Evolutionary conservation across 2,797 vertebrate genomes (phyloP).

Genomic region (Sciaenops ocellatus): DNA sequence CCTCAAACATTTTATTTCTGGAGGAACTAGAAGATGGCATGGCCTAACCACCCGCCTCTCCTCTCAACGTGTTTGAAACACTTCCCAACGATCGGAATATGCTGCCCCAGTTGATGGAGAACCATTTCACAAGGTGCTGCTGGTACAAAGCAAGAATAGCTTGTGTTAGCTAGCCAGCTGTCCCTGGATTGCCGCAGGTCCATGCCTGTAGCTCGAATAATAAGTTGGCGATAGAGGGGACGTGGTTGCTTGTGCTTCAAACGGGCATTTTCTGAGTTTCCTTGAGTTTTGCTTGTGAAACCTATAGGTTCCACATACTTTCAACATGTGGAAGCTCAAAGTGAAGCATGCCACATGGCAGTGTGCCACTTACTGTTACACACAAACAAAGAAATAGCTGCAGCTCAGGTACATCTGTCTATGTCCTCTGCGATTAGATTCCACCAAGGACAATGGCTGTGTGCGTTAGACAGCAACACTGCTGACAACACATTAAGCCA

Average conservation of each 20-base stretch:
- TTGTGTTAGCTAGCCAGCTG: not conserved
- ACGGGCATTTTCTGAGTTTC: not conserved
- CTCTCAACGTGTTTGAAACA: too few species aligned
- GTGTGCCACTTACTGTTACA: not conserved
- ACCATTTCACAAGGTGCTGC: too few species aligned
- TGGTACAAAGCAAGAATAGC: too few species aligned
- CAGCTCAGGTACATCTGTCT: not conserved
- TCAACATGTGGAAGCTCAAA: not conserved
- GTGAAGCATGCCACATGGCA: not conserved
- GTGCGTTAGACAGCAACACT: not conserved
- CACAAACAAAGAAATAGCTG: not conserved
- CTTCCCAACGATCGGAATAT: too few species aligned
- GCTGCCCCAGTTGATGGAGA: too few species aligned
- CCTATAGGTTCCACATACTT: not conserved
- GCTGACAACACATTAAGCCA: not conserved
- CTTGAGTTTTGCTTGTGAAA: too few species aligned
- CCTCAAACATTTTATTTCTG: too few species aligned
- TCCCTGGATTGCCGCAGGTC: not conserved
- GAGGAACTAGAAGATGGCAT: too few species aligned
- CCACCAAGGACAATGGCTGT: not conserved
- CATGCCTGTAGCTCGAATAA: not conserved
- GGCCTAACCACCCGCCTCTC: too few species aligned
- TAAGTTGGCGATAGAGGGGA: not conserved
- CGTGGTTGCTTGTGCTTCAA: not conserved
- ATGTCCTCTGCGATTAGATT: not conserved